Percentiles rank a stretch among this genome's conserved stretches.
These are phyloP conservation scores for Netelia melanura DNA, from an alignment of 2,888 invertebrate species.

Conservation along the genomic window DNA sequence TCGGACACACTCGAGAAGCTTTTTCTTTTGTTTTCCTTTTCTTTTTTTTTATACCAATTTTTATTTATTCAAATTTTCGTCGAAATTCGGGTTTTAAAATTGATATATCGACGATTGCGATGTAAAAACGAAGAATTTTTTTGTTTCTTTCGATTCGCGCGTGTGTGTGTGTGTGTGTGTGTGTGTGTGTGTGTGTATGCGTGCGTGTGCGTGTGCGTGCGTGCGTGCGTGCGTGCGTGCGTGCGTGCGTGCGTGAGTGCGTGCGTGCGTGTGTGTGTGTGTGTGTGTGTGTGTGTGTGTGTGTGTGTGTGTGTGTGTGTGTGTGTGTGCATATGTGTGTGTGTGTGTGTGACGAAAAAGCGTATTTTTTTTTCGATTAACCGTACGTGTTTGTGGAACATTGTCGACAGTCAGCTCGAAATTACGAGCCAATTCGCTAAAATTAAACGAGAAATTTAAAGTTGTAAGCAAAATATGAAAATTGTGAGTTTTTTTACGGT, in stretches of 20 bases:
- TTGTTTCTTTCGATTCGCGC: neutral
- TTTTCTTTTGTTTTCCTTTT: neutral
- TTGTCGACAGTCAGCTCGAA: slow-evolving; percentile 51
- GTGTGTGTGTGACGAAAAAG: too few relatives aligned
- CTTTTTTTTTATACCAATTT: slow-evolving; percentile 1
- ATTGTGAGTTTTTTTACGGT: neutral
- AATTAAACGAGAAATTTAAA: slow-evolving; percentile 22
- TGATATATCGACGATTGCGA: neutral
- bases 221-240: too few relatives aligned
- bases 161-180: too few relatives aligned
- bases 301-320: too few relatives aligned
- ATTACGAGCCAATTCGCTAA: slow-evolving; percentile 8
- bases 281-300: too few relatives aligned
- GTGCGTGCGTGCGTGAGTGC: too few relatives aligned
- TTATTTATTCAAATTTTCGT: slow-evolving; percentile 1
- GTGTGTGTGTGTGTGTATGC: too few relatives aligned
- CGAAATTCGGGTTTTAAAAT: neutral
- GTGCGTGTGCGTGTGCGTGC: too few relatives aligned
- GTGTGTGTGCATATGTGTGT: too few relatives aligned
- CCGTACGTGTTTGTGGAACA: slow-evolving; percentile 12
- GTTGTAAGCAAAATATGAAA: neutral
- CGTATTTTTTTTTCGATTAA: neutral
- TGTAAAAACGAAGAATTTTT: neutral
- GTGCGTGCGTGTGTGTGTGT: too few relatives aligned
- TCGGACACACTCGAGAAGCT: neutral